phyloP scores from a whole-genome alignment of 2,113 vertebrate genomes.

The Haliaeetus leucogaster region DNA sequence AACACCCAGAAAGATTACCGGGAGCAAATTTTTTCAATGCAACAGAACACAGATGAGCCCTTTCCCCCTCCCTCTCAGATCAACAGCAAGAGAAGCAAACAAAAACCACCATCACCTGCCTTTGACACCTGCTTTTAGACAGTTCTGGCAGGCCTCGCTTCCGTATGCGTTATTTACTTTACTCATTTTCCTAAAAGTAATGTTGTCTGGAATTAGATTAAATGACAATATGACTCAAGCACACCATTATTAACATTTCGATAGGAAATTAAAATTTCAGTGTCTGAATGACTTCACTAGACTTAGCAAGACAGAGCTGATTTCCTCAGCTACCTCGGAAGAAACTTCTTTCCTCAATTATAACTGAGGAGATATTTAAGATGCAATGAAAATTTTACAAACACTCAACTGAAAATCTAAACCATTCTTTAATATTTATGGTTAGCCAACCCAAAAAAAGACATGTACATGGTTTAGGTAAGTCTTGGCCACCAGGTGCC shows the following conservation, averaged over 20 bases:
- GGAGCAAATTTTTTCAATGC: not conserved
- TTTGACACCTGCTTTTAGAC: not conserved
- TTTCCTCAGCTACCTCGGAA: slow-evolving; percentile 1
- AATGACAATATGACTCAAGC: slow-evolving; percentile 52
- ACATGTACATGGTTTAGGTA: not conserved
- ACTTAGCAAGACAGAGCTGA: not conserved
- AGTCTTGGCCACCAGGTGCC: not conserved
- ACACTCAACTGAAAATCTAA: not conserved
- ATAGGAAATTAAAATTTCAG: slow-evolving; percentile 60
- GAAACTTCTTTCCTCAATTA: not conserved
- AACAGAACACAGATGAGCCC: not conserved
- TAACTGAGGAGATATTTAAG: not conserved
- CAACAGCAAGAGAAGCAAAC: not conserved
- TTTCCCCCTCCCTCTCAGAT: not conserved
- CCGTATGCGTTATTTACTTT: slow-evolving; percentile 34
- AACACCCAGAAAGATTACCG: not conserved
- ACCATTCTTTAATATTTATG: not conserved
- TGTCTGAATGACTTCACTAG: slow-evolving; percentile 37
- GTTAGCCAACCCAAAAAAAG: not conserved
- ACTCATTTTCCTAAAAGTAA: slow-evolving; percentile 25
- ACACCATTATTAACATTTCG: slow-evolving; percentile 52
- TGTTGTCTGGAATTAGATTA: slow-evolving; percentile 24
- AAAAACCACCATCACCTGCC: not conserved
- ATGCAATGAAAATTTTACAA: slow-evolving; percentile 30
- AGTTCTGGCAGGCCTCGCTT: not conserved